phyloP scores from a whole-genome alignment of 2,113 vertebrate species.

The Dascyllus trimaculatus region DNA sequence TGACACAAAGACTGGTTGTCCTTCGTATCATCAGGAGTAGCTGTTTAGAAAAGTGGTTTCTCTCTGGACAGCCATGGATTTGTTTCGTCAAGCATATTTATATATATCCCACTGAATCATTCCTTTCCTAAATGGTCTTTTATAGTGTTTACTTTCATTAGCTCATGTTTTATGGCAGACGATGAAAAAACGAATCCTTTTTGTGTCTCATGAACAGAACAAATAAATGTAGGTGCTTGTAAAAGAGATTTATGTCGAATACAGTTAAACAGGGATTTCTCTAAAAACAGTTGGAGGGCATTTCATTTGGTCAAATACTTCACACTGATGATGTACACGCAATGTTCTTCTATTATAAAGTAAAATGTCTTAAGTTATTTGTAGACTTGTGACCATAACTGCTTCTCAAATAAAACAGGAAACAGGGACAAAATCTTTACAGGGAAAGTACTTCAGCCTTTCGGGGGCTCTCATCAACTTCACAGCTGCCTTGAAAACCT shows the following conservation, averaged over 20 bases:
- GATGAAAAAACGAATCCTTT: constrained; percentile 31
- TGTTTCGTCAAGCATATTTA: not conserved
- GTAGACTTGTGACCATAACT: not conserved
- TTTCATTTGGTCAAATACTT: not conserved
- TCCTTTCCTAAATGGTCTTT: not conserved
- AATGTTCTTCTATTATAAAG: not conserved
- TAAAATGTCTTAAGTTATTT: not conserved
- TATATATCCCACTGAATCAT: not conserved
- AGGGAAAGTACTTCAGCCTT: not conserved
- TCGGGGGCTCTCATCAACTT: not conserved
- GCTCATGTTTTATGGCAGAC: constrained; percentile 5
- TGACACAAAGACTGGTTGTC: no score
- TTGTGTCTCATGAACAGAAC: constrained; percentile 4
- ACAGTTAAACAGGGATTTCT: constrained; percentile 13
- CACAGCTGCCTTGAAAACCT: not conserved
- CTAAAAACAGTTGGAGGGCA: not conserved
- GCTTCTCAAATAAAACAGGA: not conserved
- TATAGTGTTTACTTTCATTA: not conserved
- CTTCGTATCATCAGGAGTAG: no score
- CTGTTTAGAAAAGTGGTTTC: no score
- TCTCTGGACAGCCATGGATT: no score
- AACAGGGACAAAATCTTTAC: not conserved
- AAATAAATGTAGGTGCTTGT: constrained; percentile 9
- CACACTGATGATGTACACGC: not conserved
- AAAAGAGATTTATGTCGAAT: constrained; percentile 3